Evolutionary conservation across 2,888 invertebrate genomes (phyloP), one percentile per base, ranked within the genome.

Genomic region (Synanthedon vespiformis): DNA sequence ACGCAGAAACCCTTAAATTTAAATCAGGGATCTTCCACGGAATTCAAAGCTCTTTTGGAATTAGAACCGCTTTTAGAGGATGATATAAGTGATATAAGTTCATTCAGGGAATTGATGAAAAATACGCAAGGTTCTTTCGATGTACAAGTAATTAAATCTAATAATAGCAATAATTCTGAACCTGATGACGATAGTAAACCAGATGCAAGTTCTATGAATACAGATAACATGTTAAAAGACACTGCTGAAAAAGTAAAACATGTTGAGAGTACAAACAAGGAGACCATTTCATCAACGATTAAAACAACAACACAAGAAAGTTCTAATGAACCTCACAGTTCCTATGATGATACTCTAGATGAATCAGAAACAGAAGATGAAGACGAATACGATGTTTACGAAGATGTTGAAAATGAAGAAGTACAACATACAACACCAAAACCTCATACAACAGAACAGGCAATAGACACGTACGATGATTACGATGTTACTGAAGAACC

Each of bases 51-150:
- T n/a, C 67, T 88, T 48, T 69, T 89, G 60, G 89, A 90, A 63
- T 75, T 90, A 60, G 90, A 89, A 64, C 88, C 90, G 8, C 70
- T 90, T 53, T 77, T 90, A 40, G 90, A 90, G 74, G 90, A 90
- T 63, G 89, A 89, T 49, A 88, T 89, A 53, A 87, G 89, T 61
- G 88, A 88, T 56, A 68, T 83, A 49, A 80, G 76, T 60, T 77
- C 85, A 40, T 88, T 86, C 57, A 82, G 84, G 58, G 87, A 88
- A 61, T 63, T 87, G 41, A 81, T 87, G 80, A 88, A 85, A 65
- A 85, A 83, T 60, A 78, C 72, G 52, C 70, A 82, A 58, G 80
- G 70, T 8, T 88, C 88, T 40, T 84, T 77, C 63, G 89, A 89
- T 63, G 89, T 89, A 2, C 77, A 89, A 78, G 87, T 89, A 2